phyloP scores from a whole-genome alignment of 2,797 vertebrate species.

The Myripristis murdjan region DNA sequence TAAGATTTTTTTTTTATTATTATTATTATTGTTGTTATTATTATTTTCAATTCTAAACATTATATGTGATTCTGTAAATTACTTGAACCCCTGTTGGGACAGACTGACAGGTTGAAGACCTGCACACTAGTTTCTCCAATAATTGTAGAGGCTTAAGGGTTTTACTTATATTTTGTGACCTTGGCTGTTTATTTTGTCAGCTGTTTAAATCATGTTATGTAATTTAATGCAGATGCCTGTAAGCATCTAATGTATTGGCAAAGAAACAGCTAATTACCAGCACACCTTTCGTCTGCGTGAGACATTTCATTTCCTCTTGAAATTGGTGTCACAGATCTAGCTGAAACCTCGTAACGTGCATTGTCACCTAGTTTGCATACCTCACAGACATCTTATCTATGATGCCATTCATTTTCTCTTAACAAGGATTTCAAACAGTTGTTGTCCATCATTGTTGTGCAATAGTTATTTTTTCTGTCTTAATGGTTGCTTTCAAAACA shows the following conservation, averaged over 20 bases:
- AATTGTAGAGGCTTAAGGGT: not conserved
- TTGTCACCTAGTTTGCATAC: not conserved
- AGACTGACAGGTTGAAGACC: not conserved
- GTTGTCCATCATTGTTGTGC: not conserved
- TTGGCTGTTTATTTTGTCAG: not conserved
- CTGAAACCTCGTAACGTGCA: not conserved
- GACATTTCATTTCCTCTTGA: conserved; percentile 22
- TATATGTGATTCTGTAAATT: not conserved
- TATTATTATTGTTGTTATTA: too few species aligned
- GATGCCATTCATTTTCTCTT: not conserved
- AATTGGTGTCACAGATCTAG: not conserved
- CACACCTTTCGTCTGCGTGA: not conserved
- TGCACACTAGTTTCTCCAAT: not conserved
- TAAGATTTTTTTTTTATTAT: too few species aligned
- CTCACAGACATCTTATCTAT: not conserved
- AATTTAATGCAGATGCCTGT: not conserved
- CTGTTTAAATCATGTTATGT: not conserved
- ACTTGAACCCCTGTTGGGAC: not conserved
- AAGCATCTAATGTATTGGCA: not conserved
- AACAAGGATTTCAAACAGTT: not conserved
- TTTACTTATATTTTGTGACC: not conserved
- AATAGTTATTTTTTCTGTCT: not conserved
- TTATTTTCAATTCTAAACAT: too few species aligned
- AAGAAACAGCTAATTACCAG: conserved; percentile 11
- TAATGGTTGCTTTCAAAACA: not conserved